A percentile compares a stretch with the other conserved stretches of the same genome.
Conservation (phyloP, 1,140 invertebrate genomes). For the Phthorimaea operculella region DNA sequence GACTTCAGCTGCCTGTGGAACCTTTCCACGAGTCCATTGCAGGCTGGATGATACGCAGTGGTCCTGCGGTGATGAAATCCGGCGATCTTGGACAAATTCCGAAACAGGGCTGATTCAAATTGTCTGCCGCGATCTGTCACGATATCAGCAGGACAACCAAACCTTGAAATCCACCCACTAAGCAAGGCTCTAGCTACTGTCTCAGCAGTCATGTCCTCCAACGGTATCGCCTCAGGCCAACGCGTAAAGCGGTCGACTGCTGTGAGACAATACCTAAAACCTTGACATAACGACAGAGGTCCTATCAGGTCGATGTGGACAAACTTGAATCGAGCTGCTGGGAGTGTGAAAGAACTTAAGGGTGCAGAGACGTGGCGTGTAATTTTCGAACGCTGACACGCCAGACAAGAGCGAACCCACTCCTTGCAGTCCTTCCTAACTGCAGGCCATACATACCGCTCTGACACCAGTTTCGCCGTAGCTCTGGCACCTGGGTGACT, state of each 20-base stretch:
- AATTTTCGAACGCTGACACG: background rate
- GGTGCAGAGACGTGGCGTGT: background rate
- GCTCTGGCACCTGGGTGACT: conserved; percentile 1
- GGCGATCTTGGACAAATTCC: conserved; percentile 1
- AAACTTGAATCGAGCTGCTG: background rate
- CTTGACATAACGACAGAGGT: background rate
- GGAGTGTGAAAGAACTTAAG: background rate
- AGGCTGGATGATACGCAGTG: conserved; percentile 8
- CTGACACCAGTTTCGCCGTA: conserved; percentile 10
- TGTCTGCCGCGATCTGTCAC: conserved; percentile 25
- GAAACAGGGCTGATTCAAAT: conserved; percentile 5
- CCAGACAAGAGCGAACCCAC: background rate
- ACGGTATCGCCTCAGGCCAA: conserved; percentile 1
- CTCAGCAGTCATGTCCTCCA: conserved; percentile 2
- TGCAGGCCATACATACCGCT: conserved; percentile 26
- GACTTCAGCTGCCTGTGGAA: conserved; percentile 10
- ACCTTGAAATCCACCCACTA: conserved; percentile 26
- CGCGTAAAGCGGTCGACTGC: conserved; percentile 3
- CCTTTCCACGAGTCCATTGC: conserved; percentile 7
- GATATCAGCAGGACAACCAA: conserved; percentile 25
- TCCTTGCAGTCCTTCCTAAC: conserved; percentile 18
- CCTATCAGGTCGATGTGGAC: conserved; percentile 5
- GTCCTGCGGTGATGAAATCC: conserved; percentile 1
- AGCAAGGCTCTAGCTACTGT: conserved; percentile 15
- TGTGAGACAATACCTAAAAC: conserved; percentile 1